Base-by-base conservation (phyloP, 2,797 vertebrate species). In the Meriones psammophilus region DNA sequence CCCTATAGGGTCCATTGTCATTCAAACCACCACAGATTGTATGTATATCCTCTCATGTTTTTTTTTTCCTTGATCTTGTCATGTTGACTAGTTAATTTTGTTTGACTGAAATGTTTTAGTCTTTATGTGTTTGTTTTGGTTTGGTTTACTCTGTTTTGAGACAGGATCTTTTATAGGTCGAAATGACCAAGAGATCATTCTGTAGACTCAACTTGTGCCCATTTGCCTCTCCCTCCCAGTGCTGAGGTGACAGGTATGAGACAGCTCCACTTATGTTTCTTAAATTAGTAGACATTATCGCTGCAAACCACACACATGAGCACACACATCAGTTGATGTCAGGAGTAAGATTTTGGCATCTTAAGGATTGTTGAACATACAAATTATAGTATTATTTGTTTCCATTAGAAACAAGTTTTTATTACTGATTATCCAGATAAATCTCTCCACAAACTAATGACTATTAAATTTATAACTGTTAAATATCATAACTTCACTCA, bases 401-500 rank as follows among this genome's bases (percentile, higher is more conserved):
- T 95, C 84, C 1, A 74, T 93, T 92, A 88, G 71, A 1, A 91
- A 54, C 50, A 33, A 18, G 8, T 46, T 95, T 68, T 91, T 76
- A 92, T 68, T 92, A 73, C 62, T 87, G 64, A 69, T 87, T 92
- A 84, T 1, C 10, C 30, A 62, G 30, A 83, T 86, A 76, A 93
- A 88, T 87, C 73, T 91, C 36, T 83, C 17, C 1, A 92, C 9
- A 78, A 69, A 62, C 18, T 1, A 93, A 88, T 28, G 26, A 91
- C 58, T 39, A 56, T 80, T 85, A 54, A 89, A 46, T 69, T 60
- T 69, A 14, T 30, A 85, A 6, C n/a, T 50, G 84, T 79, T 90
- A 93, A 78, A 39, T 87, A 74, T 87, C 33, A 60, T 68, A 60
- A 33, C 18, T 24, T 89, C 81, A 28, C 33, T 89, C 60, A 84